These are phyloP conservation scores for Trididemnum miniatum DNA, from an alignment of 23 tunicate genomes.

Conservation along the genomic window DNA sequence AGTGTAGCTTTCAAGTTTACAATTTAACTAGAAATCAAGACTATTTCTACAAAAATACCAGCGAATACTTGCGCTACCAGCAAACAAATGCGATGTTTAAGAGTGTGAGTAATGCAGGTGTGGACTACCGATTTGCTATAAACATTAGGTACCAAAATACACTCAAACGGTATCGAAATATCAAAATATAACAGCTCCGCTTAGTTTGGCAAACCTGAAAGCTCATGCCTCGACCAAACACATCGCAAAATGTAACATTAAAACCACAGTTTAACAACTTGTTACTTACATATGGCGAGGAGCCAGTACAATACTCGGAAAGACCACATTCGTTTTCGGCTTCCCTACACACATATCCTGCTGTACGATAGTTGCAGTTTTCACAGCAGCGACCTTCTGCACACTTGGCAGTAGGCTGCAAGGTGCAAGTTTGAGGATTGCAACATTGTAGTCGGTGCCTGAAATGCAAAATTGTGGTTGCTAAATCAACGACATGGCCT, in stretches of 20 bases:
- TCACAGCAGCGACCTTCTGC: conserved; percentile 73
- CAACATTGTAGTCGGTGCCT: conserved; percentile 32
- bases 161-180: too few relatives aligned
- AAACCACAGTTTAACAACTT: not conserved
- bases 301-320: conserved; percentile 86
- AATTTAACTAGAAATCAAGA: too few relatives aligned
- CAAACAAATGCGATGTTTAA: too few relatives aligned
- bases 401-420: conserved; percentile 54
- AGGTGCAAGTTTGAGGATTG: conserved; percentile 46
- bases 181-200: too few relatives aligned
- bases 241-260: not conserved
- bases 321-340: conserved; percentile 67
- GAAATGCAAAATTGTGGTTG: not conserved
- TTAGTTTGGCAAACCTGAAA: too few relatives aligned
- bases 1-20: too few relatives aligned
- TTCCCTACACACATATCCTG: conserved; percentile 60
- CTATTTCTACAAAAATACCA: too few relatives aligned
- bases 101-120: too few relatives aligned
- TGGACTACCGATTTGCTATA: too few relatives aligned
- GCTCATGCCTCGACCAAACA: not conserved
- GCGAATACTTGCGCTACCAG: too few relatives aligned
- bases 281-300: conserved; percentile 67
- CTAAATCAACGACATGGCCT: too few relatives aligned
- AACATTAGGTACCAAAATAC: too few relatives aligned
- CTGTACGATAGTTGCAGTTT: conserved; percentile 45